Percentiles rank a stretch among this genome's conserved stretches.
Conservation (phyloP, 2,888 invertebrate species). For the Altica lythri region DNA sequence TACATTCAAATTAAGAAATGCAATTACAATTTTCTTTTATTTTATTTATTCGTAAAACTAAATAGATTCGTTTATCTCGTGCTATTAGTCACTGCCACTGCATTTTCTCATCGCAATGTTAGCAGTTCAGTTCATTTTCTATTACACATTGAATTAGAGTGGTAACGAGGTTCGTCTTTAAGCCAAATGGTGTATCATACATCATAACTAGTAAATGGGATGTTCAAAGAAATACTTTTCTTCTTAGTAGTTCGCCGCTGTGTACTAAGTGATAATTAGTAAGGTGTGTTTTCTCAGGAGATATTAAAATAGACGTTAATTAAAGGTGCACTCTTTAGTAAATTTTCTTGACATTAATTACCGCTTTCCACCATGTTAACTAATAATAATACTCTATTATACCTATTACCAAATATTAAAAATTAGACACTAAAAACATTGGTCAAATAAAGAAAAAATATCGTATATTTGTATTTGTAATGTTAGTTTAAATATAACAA, state of each 20-base stretch:
- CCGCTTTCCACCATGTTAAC: no score
- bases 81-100: conserved; percentile 6
- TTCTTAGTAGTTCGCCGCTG: conserved; percentile 5
- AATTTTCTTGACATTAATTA: background rate
- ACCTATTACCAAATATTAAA: no score
- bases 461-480: no score
- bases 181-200: conserved; percentile 19
- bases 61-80: background rate
- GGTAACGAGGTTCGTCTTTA: conserved; percentile 14
- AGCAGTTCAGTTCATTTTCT: conserved; percentile 14
- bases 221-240: conserved; percentile 16
- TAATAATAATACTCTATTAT: no score
- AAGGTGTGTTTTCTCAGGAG: conserved; percentile 14
- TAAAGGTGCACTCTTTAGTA: background rate
- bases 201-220: conserved; percentile 13
- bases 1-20: no score
- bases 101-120: background rate
- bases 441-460: no score
- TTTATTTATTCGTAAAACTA: background rate
- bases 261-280: conserved; percentile 16
- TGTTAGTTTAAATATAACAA: no score
- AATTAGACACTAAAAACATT: no score
- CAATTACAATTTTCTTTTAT: background rate
- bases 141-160: conserved; percentile 13
- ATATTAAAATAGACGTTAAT: conserved; percentile 7